Base-by-base conservation (phyloP, 2,888 invertebrate genomes). In the Phengaris arion region DNA sequence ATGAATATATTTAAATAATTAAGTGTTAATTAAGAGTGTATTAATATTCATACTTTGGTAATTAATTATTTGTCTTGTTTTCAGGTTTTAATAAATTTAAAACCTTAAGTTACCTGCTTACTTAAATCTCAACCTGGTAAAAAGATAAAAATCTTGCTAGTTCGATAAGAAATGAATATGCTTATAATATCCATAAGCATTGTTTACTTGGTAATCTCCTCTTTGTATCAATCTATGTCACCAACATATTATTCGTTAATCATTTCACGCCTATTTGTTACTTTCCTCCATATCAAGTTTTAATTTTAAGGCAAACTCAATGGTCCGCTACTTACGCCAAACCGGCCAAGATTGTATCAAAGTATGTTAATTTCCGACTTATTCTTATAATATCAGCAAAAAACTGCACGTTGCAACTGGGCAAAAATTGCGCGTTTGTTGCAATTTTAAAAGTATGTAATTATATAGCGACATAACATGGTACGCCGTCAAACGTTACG, bases 381-480 rank as follows among this genome's bases (percentile, higher is more conserved):
- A 72, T 72, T 72, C 54, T 72, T 72, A 72, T 72, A 72, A 72
- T 72, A 35, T 72, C 52, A 52, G 72, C 54, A 54, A 35, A 72
- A 72, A 72, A 51, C 35, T 12, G n/a, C 48, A 35, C 45, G 52
- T 54, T n/a, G n/a, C n/a, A 72, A 72, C 52, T 12, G 72, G 54
- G 72, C 35, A 54, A 22, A 72, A 72, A 72, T 72, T 45, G 52
- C 52, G 12, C 72, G 35, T 72, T 85, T 79, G 72, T 15, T 54
- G 72, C 72, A 72, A 22, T 72, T 72, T 72, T 22, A 84, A 81
- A 85, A 84, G 84, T 81, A 84, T 82, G 86, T 85, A 87, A 88
- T 89, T 88, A 88, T 80, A 82, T 83, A 83, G 82, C 84, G 86
- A 87, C 88, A 86, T 84, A 80, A 83, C 81, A 81, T 82, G 35